Conservation (phyloP, 2,113 vertebrate species). For the Oostethus manadensis region DNA sequence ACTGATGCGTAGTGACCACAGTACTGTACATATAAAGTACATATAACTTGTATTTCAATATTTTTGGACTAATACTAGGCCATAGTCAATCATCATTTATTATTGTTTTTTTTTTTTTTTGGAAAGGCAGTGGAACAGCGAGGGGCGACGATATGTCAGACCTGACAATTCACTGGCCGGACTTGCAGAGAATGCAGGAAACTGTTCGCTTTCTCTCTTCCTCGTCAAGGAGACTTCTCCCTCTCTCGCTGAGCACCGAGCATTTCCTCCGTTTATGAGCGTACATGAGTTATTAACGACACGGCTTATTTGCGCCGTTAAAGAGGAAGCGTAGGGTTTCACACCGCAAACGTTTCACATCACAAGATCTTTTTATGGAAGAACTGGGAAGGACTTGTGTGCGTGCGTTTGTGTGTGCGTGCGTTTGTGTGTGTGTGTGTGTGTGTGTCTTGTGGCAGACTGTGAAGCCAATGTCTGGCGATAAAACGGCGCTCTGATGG, state of each 20-base stretch:
- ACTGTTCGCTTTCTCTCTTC: constrained; percentile 54
- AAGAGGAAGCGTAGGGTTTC: constrained; percentile 4
- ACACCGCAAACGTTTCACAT: constrained; percentile 22
- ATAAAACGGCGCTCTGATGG: constrained; percentile 66
- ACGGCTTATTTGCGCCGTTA: constrained; percentile 12
- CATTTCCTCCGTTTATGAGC: not conserved
- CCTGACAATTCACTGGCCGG: constrained; percentile 30
- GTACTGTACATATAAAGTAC: no score
- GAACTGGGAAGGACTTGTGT: constrained; percentile 23
- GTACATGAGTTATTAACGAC: not conserved
- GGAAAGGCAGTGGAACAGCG: no score
- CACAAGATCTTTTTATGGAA: constrained; percentile 32
- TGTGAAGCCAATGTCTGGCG: constrained; percentile 55
- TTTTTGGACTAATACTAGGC: no score
- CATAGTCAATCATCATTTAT: no score
- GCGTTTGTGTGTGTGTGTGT: constrained; percentile 7
- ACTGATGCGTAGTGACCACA: no score
- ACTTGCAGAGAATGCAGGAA: constrained; percentile 53
- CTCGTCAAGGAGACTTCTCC: constrained; percentile 41
- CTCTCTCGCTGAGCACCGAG: not conserved
- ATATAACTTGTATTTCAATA: no score
- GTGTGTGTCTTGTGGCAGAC: constrained; percentile 34
- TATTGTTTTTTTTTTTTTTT: no score
- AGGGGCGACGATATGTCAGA: constrained; percentile 19
- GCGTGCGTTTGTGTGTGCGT: not conserved